Conservation (phyloP, 1,140 invertebrate genomes). For the Teleogryllus occipitalis region DNA sequence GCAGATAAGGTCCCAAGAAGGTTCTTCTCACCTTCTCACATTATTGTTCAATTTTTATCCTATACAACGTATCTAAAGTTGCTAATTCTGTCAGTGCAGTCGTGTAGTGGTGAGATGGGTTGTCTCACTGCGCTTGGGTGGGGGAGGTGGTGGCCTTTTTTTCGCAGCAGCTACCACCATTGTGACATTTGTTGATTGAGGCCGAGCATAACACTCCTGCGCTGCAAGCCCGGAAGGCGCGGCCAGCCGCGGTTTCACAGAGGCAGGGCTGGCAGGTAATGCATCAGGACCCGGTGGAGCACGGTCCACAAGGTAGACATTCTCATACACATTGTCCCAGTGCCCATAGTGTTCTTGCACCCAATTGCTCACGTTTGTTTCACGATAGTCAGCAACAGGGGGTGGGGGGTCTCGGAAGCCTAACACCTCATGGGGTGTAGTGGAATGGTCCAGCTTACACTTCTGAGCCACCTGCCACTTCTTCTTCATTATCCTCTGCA, state of each 20-base stretch:
- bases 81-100: slow-evolving; percentile 18
- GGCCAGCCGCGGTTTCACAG: slow-evolving; percentile 26
- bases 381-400: slow-evolving; percentile 59
- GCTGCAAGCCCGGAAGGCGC: slow-evolving; percentile 29
- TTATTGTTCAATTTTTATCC: slow-evolving; percentile 6
- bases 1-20: background rate
- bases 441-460: slow-evolving; percentile 72
- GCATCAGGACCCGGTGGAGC: slow-evolving; percentile 35
- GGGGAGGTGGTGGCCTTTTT: slow-evolving; percentile 62
- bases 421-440: slow-evolving; percentile 81
- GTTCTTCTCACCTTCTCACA: background rate
- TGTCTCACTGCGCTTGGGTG: slow-evolving; percentile 67
- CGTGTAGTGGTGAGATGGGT: slow-evolving; percentile 52
- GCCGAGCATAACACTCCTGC: slow-evolving; percentile 33
- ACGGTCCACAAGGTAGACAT: slow-evolving; percentile 38
- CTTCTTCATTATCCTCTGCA: slow-evolving; percentile 84
- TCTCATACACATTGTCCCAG: slow-evolving; percentile 49
- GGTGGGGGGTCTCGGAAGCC: slow-evolving; percentile 73
- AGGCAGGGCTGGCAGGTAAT: slow-evolving; percentile 38
- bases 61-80: background rate
- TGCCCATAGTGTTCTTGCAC: slow-evolving; percentile 78
- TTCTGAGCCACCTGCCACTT: slow-evolving; percentile 92
- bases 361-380: slow-evolving; percentile 80
- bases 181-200: slow-evolving; percentile 14
- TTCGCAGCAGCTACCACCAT: slow-evolving; percentile 17